Evolutionary conservation across 2,113 vertebrate species (phyloP).

Genomic region (Merops nubicus): DNA sequence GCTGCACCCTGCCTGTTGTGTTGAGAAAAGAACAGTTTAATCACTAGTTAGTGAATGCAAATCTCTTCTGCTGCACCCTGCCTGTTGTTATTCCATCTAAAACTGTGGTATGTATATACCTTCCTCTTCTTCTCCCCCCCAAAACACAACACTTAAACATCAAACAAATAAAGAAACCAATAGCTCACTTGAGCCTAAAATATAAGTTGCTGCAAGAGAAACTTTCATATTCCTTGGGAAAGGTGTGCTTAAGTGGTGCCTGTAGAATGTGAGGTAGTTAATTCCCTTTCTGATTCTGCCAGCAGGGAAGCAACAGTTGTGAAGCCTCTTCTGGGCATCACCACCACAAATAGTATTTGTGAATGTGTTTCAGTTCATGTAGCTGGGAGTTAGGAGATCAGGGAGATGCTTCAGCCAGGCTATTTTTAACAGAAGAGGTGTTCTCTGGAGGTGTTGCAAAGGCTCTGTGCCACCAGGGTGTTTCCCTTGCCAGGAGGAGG

Average conservation of each 20-base stretch:
- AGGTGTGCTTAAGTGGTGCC: not conserved
- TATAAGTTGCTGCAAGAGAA: not conserved
- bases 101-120: not conserved
- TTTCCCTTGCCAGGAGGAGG: not conserved
- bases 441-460: not conserved
- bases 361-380: not conserved
- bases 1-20: not conserved
- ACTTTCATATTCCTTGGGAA: not conserved
- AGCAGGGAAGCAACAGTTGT: not conserved
- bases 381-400: not conserved
- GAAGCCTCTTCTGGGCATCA: not conserved
- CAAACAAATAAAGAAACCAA: not conserved
- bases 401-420: not conserved
- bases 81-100: not conserved
- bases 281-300: not conserved
- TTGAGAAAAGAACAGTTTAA: not conserved
- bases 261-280: not conserved
- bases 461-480: not conserved
- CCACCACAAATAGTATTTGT: not conserved
- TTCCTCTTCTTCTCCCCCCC: fast-evolving
- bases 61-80: not conserved
- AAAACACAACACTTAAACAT: not conserved
- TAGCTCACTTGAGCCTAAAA: not conserved
- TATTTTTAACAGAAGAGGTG: not conserved
- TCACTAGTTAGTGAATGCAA: not conserved